A percentile compares a stretch with the other conserved stretches of the same genome.
These are phyloP conservation scores for Xiphorhynchus erythropygius DNA, from an alignment of 2,797 vertebrate genomes.

Conservation along the genomic window DNA sequence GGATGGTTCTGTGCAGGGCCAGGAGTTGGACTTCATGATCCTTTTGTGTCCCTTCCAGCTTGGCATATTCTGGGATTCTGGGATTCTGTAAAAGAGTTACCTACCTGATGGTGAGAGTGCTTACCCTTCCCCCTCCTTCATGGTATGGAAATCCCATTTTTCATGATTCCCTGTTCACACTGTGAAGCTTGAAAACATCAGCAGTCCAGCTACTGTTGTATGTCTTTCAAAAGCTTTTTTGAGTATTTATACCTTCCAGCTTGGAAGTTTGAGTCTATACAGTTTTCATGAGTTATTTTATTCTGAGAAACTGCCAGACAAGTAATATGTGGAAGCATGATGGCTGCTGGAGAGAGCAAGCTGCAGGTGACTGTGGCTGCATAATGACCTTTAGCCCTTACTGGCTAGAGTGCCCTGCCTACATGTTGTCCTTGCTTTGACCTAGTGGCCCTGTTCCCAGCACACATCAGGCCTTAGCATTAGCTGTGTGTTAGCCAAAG, in stretches of 20 bases:
- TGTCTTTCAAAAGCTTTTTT: neutral
- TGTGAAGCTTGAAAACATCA: accelerated
- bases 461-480: neutral
- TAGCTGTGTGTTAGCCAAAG: neutral
- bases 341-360: neutral
- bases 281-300: neutral
- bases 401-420: neutral
- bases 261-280: neutral
- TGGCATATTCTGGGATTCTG: neutral
- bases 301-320: neutral
- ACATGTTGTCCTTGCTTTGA: neutral
- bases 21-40: neutral
- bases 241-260: neutral
- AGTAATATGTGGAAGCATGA: neutral
- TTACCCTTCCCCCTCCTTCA: neutral
- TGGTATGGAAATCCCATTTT: neutral
- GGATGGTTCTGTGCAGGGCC: neutral
- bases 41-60: neutral
- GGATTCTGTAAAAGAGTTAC: neutral
- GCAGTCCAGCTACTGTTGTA: neutral
- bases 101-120: neutral
- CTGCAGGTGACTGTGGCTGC: neutral
- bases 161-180: neutral
- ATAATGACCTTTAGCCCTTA: neutral
- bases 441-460: neutral